These are phyloP conservation scores for Spermophilus dauricus DNA, from an alignment of 2,113 vertebrate genomes.

Conservation along the genomic window DNA sequence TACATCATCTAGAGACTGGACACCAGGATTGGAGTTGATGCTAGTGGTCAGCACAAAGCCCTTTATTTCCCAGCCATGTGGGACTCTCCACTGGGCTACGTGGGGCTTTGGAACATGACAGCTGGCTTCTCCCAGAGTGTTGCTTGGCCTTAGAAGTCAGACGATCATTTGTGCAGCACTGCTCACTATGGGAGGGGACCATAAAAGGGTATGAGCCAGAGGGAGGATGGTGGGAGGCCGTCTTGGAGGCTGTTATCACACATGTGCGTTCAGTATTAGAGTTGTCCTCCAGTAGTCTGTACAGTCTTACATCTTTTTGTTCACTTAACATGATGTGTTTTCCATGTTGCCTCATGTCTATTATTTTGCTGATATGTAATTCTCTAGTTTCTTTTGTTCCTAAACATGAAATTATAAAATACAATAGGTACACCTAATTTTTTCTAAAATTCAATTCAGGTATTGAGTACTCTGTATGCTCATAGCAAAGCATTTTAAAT, in stretches of 20 bases:
- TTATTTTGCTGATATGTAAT: neutral
- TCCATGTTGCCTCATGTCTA: neutral
- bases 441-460: neutral
- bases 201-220: neutral
- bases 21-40: neutral
- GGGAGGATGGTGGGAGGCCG: accelerated
- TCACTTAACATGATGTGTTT: neutral
- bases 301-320: neutral
- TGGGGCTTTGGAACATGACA: neutral
- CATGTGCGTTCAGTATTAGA: accelerated
- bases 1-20: neutral
- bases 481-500: conserved; percentile 47
- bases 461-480: neutral
- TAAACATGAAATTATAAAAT: conserved; percentile 27
- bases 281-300: neutral
- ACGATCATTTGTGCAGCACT: neutral
- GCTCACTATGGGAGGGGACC: neutral
- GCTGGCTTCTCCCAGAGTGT: neutral
- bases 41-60: neutral
- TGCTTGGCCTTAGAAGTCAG: neutral
- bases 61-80: neutral
- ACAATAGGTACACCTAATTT: neutral
- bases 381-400: neutral
- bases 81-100: neutral
- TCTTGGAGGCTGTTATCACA: neutral